Base-by-base conservation (phyloP, 2,113 vertebrate species). In the Felis chaus region DNA sequence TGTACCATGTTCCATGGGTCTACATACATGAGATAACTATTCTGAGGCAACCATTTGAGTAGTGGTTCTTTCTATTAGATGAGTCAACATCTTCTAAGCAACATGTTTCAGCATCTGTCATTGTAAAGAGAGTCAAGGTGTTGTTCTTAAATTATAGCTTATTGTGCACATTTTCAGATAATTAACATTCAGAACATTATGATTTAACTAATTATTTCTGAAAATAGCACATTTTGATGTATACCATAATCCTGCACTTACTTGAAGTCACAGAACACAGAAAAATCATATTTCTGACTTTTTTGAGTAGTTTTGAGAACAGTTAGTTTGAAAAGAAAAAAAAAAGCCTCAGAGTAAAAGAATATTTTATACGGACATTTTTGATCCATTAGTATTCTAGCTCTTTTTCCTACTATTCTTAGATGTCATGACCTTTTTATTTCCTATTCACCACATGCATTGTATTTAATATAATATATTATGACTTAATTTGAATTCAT, bases 391-490 rank as follows among this genome's bases (percentile, higher is more conserved):
- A 95, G 68, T 98, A 98, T 98, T 98, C 95, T 16, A 83, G 39
- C 93, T 97, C 95, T 68, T 95, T 94, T 93, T 87, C 92, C 57
- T 95, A 94, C 81, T 95, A 92, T 79, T 96, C 84, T 96, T 93
- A 97, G 95, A 97, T 98, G 98, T 95, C 15, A 50, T 97, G 97
- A 98, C 97, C 96, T 98, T 98, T 98, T 83, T 97, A 98, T 98
- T 98, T 98, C 91, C 55, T 98, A 96, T 98, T 98, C 97, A 98
- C 88, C 93, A 94, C 84, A 78, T 98, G 55, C 94, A 80, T 91
- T 95, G 36, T 91, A 95, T 97, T 97, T 96, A 96, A 92, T 96
- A 97, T 65, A 97, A 96, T 91, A 76, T 89, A 95, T 91, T 98
- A 57, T 97, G 88, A 95, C 96, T 98, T 98, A 98, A 98, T 98